Percentiles rank a stretch among this genome's conserved stretches.
These are phyloP conservation scores for Oxygymnocypris stewartii DNA, from an alignment of 2,113 vertebrate species.

Conservation along the genomic window DNA sequence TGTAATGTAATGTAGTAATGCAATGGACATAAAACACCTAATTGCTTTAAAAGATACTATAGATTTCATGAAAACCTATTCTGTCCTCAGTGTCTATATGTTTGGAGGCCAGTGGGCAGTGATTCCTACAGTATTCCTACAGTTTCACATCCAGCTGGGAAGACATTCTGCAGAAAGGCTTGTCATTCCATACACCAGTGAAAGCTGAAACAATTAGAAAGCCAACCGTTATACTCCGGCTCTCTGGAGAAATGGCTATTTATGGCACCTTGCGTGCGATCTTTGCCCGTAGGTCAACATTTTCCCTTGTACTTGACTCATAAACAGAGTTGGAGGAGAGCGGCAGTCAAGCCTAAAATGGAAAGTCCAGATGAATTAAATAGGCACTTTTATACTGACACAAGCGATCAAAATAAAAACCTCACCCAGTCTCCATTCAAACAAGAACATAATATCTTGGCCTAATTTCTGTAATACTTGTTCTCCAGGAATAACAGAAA, in stretches of 20 bases:
- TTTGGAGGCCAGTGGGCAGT: not conserved
- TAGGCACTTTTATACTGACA: not conserved
- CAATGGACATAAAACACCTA: too few relatives aligned
- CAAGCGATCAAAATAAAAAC: not conserved
- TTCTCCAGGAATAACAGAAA: constrained; percentile 20
- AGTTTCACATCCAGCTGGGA: constrained; percentile 32
- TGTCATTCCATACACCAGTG: constrained; percentile 25
- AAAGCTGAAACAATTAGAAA: constrained; percentile 15
- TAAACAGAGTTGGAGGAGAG: constrained; percentile 40
- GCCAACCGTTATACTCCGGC: constrained; percentile 21
- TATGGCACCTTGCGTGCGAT: constrained; percentile 51
- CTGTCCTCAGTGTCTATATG: not conserved
- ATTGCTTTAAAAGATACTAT: not conserved
- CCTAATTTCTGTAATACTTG: constrained; percentile 12
- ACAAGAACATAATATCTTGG: not conserved
- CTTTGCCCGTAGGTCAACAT: constrained; percentile 48
- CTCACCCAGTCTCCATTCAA: not conserved
- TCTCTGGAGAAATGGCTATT: constrained; percentile 49
- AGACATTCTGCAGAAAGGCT: constrained; percentile 31
- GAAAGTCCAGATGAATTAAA: constrained; percentile 18
- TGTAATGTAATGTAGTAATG: too few relatives aligned
- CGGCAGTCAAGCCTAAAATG: constrained; percentile 21
- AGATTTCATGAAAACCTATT: constrained; percentile 14
- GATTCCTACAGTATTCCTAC: constrained; percentile 23
- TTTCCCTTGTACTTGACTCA: constrained; percentile 47